phyloP scores from a whole-genome alignment of 1,140 invertebrate genomes.

The Aleiodes sp. region DNA sequence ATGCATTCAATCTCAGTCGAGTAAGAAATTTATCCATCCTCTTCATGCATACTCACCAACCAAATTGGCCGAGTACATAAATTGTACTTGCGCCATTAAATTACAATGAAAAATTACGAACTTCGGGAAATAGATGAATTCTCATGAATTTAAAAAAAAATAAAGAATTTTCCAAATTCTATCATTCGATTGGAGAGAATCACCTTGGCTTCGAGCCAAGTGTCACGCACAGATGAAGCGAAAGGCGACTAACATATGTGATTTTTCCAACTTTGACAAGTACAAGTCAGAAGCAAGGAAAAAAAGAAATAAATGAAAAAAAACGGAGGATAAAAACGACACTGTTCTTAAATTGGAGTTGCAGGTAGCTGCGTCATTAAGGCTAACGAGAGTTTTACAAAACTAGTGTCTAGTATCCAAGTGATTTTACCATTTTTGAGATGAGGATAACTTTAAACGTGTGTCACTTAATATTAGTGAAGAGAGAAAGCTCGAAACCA shows the following conservation, averaged over 20 bases:
- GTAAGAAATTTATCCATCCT: slow-evolving; percentile 26
- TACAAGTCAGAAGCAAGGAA: too few species aligned
- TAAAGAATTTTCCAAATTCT: slow-evolving; percentile 27
- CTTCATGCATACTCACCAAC: slow-evolving; percentile 11
- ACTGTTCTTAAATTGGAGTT: slow-evolving; percentile 29
- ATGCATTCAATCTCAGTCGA: slow-evolving; percentile 15
- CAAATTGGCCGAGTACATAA: slow-evolving; percentile 22
- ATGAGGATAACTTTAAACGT: neutral
- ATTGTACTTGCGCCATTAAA: slow-evolving; percentile 15
- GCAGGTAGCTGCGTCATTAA: slow-evolving; percentile 22
- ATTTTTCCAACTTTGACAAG: slow-evolving; percentile 17
- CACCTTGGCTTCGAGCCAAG: neutral
- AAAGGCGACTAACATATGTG: neutral
- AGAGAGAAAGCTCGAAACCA: slow-evolving; percentile 3
- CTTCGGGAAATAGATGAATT: neutral
- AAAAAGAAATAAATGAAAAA: neutral
- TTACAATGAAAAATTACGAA: slow-evolving; percentile 28
- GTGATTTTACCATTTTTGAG: slow-evolving; percentile 28
- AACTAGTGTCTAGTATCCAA: slow-evolving; percentile 20
- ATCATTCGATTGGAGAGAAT: slow-evolving; percentile 17
- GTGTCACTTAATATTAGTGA: neutral
- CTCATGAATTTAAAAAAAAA: neutral
- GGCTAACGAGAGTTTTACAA: slow-evolving; percentile 20
- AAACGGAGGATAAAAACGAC: neutral
- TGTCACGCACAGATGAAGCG: neutral